Percentiles rank a stretch among this genome's conserved stretches.
Evolutionary conservation across 2,113 vertebrate species (phyloP).

Genomic region (Dromas ardeola): DNA sequence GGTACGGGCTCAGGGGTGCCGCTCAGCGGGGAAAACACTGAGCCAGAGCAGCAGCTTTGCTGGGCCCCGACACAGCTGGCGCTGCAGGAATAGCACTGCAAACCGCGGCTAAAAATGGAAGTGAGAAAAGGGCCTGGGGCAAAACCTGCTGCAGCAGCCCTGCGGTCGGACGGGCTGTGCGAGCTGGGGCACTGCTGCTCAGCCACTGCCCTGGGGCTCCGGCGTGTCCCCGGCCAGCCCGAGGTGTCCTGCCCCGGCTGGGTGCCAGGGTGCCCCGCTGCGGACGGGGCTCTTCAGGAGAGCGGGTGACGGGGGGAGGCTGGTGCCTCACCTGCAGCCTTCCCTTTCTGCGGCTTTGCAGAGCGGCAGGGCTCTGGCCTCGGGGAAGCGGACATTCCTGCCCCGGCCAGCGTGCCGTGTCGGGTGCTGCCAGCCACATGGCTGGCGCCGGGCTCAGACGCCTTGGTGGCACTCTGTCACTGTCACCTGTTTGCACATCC

Average conservation of each 20-base stretch:
- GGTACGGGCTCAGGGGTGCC: not conserved
- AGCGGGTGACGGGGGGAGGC: not conserved
- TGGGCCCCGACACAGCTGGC: not conserved
- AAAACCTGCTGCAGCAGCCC: not conserved
- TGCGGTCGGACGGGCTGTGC: rapidly evolving
- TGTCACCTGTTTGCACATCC: not conserved
- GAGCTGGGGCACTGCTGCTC: not conserved
- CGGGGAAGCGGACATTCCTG: not conserved
- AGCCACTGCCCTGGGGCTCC: not conserved
- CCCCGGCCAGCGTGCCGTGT: not conserved
- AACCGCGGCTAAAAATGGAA: not conserved
- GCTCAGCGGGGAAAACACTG: not conserved
- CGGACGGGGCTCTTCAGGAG: not conserved
- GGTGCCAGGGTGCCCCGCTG: too few relatives aligned
- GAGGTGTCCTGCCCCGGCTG: too few relatives aligned
- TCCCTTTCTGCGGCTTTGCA: not conserved
- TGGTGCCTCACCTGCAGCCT: not conserved
- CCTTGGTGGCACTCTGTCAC: not conserved
- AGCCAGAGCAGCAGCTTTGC: not conserved
- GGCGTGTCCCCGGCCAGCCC: not conserved
- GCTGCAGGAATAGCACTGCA: not conserved
- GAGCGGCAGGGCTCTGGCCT: too few relatives aligned
- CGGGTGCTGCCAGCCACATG: not conserved
- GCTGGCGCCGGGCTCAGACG: not conserved
- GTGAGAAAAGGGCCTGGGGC: not conserved